Evolutionary conservation across 2,113 vertebrate species (phyloP), one percentile per base, ranked within the genome.

Genomic region (Cromileptes altivelis): DNA sequence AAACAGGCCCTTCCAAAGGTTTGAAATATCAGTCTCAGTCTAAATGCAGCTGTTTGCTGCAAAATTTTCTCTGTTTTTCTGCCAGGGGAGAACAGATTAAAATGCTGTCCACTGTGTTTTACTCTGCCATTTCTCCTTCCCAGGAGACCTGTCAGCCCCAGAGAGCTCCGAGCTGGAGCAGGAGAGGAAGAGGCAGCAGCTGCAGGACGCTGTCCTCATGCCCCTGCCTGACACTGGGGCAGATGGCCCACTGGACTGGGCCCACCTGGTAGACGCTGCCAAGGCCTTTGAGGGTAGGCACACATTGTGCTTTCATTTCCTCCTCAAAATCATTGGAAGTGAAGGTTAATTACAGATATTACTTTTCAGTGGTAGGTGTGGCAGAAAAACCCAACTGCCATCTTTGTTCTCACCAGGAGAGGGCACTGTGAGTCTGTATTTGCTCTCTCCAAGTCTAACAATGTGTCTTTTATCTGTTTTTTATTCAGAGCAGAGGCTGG

Each of bases 211-310:
- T 1, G 97, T 94, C 79, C 96, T 98, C 79, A 98, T 99, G 97
- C 98, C 98, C 52, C 94, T 99, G 76, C 98, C 98, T 9, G 97
- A 97, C 85, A 75, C 96, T 21, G 97, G 97, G 80, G 94, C 96
- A 3, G 97, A 98, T 89, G 79, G 86, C 47, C 93, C 94, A 0
- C 94, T 99, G 88, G 97, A 99, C 81, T 99, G 98, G 98, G 97
- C 97, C 87, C 97, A 98, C 89, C 92, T 99, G 90, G 98, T 99
- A 64, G 97, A 98, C 69, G 98, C 98, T 52, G 98, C 98, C 90
- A 98, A 98, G 93, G 98, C 98, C 68, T 99, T 98, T 84, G 98
- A 99, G 93, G 97, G 98, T 98, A 92, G 89, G 82, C 40, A 49
- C 56, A 40, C 3, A 1, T 47, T 4, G 3, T 17, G 63, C 58